These are phyloP conservation scores for Drosophila pegasa DNA, from an alignment of 2,888 invertebrate genomes.

Conservation along the genomic window DNA sequence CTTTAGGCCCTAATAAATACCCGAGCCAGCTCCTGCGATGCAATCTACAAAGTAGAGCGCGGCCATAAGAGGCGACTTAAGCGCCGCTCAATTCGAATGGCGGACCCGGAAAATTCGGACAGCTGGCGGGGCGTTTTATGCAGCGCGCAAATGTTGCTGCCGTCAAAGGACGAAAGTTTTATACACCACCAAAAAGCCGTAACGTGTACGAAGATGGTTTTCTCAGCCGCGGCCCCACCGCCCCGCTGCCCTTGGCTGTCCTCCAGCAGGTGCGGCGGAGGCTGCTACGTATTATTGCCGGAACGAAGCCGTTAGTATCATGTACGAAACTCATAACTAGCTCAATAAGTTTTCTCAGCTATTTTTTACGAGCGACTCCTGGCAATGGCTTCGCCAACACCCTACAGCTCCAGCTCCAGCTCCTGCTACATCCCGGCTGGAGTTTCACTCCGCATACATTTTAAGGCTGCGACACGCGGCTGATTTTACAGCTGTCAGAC, in stretches of 20 bases:
- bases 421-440: slow-evolving; percentile 7
- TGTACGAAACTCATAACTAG: slow-evolving; percentile 79
- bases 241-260: not conserved
- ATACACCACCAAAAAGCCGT: slow-evolving; percentile 72
- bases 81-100: slow-evolving; percentile 45
- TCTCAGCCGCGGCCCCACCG: slow-evolving; percentile 1
- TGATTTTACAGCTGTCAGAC: slow-evolving; percentile 76
- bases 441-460: slow-evolving; percentile 42
- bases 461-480: slow-evolving; percentile 69
- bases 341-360: slow-evolving; percentile 78
- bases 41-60: slow-evolving; percentile 48
- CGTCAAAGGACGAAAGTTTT: slow-evolving; percentile 56
- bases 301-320: slow-evolving; percentile 70
- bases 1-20: slow-evolving; percentile 3
- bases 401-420: slow-evolving; percentile 9
- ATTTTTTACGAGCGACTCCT: slow-evolving; percentile 72
- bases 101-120: slow-evolving; percentile 42
- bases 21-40: slow-evolving; percentile 5
- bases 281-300: slow-evolving; percentile 66
- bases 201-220: slow-evolving; percentile 54
- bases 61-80: slow-evolving; percentile 46
- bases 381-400: slow-evolving; percentile 29
- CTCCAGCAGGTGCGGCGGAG: slow-evolving; percentile 39
- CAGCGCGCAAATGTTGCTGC: slow-evolving; percentile 48
- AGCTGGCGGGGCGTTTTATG: slow-evolving; percentile 57